Evolutionary conservation across 2,888 invertebrate species (phyloP).

Genomic region (Callyntrura guangdongensis): DNA sequence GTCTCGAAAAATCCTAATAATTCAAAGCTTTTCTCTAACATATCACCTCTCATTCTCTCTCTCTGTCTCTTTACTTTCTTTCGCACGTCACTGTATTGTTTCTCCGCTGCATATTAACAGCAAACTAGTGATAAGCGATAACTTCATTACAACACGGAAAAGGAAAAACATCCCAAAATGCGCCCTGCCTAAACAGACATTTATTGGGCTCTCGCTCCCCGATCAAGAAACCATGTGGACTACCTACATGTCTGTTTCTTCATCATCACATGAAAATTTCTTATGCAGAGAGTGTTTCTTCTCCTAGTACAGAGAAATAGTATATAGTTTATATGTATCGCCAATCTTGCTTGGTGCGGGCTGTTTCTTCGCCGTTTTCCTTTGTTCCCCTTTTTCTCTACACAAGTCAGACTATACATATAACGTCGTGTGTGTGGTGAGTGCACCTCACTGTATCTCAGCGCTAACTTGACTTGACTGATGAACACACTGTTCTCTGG

Average conservation of each 20-base stretch:
- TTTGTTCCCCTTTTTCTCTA: conserved; percentile 1
- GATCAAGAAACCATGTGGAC: neutral
- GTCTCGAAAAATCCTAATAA: neutral
- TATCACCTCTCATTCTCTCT: no score
- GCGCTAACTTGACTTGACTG: no score
- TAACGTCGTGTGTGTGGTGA: no score
- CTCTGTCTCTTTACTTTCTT: no score
- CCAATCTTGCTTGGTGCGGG: neutral
- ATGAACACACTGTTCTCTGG: no score
- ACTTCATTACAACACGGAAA: conserved; percentile 23
- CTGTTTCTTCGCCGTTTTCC: neutral
- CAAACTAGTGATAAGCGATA: conserved; percentile 15
- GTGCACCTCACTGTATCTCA: no score
- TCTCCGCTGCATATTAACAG: neutral
- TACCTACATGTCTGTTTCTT: neutral
- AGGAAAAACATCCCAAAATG: neutral
- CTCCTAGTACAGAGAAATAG: neutral
- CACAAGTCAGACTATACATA: neutral
- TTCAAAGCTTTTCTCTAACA: neutral
- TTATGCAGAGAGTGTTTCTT: neutral
- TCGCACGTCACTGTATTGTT: no score
- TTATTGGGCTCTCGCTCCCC: neutral
- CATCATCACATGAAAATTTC: neutral
- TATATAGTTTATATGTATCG: neutral
- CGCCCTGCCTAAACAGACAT: neutral